Conservation (phyloP, 2,113 vertebrate species). For the Cottus gobio region DNA sequence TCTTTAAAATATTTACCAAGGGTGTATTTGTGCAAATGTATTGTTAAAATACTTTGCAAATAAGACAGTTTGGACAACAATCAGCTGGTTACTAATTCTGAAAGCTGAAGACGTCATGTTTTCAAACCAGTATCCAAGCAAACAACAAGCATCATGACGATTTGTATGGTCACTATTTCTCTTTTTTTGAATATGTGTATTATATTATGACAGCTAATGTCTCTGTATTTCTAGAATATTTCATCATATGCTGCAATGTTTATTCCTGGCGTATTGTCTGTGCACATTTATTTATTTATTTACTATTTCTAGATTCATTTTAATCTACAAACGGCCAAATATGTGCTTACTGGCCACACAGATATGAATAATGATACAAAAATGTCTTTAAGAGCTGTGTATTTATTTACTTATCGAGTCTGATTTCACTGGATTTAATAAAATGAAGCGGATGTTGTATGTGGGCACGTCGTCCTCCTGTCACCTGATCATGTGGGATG, state of each 20-base stretch:
- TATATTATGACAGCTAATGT: background rate
- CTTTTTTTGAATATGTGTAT: background rate
- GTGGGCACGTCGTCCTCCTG: background rate
- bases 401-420: constrained; percentile 11
- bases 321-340: background rate
- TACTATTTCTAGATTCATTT: background rate
- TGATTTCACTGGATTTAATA: constrained; percentile 6
- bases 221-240: background rate
- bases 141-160: too few relatives aligned
- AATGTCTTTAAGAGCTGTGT: background rate
- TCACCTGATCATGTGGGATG: background rate
- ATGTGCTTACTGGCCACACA: background rate
- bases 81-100: too few relatives aligned
- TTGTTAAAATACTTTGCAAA: too few relatives aligned
- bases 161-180: background rate
- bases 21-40: too few relatives aligned
- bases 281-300: background rate
- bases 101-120: too few relatives aligned
- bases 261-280: background rate
- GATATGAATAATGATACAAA: constrained; percentile 6
- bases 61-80: too few relatives aligned
- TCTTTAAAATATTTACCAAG: too few relatives aligned
- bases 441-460: background rate
- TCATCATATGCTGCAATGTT: background rate
- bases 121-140: too few relatives aligned